phyloP scores from a whole-genome alignment of 2,888 invertebrate genomes.

The Entomobrya proxima region DNA sequence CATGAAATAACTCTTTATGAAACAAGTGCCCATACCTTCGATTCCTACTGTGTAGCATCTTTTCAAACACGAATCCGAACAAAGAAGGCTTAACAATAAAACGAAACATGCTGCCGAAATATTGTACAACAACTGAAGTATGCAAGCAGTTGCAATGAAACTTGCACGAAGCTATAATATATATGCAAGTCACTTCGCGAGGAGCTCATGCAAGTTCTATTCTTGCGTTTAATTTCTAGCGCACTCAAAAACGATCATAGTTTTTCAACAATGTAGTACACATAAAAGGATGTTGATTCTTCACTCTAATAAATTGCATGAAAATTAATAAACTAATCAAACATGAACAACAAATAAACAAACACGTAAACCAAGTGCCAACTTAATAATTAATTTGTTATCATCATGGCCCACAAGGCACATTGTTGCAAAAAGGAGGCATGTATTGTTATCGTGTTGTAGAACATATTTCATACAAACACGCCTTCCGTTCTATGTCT shows the following conservation, averaged over 20 bases:
- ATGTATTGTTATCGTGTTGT: no score
- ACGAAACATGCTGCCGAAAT: neutral
- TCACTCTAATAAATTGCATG: constrained; percentile 5
- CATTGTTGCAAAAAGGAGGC: neutral
- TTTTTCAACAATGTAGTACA: no score
- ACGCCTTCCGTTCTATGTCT: no score
- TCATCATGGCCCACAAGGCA: neutral
- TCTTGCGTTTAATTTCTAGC: no score
- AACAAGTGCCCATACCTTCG: no score
- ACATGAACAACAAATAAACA: neutral
- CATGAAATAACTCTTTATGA: no score
- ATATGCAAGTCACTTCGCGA: neutral
- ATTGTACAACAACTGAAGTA: neutral
- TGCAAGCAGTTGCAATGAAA: neutral
- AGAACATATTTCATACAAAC: no score
- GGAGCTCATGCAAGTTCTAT: neutral
- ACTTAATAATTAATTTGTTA: no score
- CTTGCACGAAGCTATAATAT: neutral
- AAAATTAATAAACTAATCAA: neutral
- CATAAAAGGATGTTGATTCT: neutral
- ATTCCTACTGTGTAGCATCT: neutral
- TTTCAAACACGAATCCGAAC: neutral
- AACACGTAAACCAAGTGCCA: neutral
- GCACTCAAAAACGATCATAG: no score
- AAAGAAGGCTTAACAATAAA: neutral